phyloP scores from a whole-genome alignment of 2,888 invertebrate species.

The Synergus japonicus region DNA sequence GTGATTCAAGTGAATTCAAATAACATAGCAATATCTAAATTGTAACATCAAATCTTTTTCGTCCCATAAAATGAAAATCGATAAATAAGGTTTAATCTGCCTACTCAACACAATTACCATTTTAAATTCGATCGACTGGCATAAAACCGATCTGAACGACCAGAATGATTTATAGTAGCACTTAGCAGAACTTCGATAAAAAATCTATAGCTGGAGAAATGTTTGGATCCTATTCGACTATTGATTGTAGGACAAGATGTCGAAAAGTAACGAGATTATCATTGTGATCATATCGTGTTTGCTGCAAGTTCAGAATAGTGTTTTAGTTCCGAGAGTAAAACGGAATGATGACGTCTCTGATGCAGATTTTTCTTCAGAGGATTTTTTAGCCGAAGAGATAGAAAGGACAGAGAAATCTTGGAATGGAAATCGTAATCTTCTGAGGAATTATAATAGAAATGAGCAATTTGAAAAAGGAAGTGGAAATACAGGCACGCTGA shows the following conservation, averaged over 20 bases:
- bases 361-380: background rate
- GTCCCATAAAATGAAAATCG: background rate
- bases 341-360: background rate
- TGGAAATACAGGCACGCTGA: background rate
- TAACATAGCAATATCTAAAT: background rate
- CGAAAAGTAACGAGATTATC: background rate
- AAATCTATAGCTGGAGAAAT: background rate
- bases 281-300: background rate
- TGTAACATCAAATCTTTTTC: slow-evolving; percentile 11
- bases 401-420: too few species aligned
- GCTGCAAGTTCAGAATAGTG: slow-evolving; percentile 1
- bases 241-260: background rate
- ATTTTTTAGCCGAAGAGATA: background rate
- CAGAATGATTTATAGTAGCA: background rate
- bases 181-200: background rate
- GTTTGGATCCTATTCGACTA: background rate
- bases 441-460: too few species aligned
- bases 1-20: too few species aligned
- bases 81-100: slow-evolving; percentile 1
- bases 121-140: background rate
- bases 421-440: too few species aligned
- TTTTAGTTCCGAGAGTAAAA: background rate
- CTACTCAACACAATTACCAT: slow-evolving; percentile 18
- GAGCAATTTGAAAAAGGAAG: background rate
- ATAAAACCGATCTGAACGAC: background rate